Conservation (phyloP, 2,113 vertebrate genomes). For the Datnioides undecimradiatus region DNA sequence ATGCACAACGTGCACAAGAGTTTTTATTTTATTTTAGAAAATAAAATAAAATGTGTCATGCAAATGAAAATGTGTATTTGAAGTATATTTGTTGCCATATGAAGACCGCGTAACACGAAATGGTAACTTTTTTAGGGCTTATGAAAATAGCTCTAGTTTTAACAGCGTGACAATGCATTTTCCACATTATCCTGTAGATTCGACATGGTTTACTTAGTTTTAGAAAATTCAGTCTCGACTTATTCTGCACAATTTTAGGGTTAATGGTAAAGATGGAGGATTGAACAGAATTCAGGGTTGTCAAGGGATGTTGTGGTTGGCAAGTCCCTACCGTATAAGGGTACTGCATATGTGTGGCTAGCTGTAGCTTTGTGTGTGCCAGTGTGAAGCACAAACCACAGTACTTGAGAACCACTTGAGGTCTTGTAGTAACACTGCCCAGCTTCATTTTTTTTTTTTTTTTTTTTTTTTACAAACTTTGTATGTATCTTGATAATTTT, state of each 20-base stretch:
- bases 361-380: neutral
- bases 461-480: no score
- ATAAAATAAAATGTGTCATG: no score
- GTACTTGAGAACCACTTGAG: no score
- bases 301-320: conserved; percentile 18
- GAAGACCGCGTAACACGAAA: no score
- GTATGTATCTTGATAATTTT: no score
- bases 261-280: neutral
- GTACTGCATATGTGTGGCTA: neutral
- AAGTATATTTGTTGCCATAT: no score
- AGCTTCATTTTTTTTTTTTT: conserved; percentile 3
- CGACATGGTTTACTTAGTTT: neutral
- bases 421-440: conserved; percentile 39
- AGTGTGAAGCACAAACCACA: neutral
- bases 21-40: no score
- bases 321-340: neutral
- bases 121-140: no score
- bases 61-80: no score
- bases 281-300: neutral
- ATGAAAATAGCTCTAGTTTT: no score
- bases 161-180: neutral
- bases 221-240: neutral
- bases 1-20: neutral
- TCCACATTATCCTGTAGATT: neutral
- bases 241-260: neutral